phyloP scores from a whole-genome alignment of 2,113 vertebrate species.

The Desmodus rotundus region DNA sequence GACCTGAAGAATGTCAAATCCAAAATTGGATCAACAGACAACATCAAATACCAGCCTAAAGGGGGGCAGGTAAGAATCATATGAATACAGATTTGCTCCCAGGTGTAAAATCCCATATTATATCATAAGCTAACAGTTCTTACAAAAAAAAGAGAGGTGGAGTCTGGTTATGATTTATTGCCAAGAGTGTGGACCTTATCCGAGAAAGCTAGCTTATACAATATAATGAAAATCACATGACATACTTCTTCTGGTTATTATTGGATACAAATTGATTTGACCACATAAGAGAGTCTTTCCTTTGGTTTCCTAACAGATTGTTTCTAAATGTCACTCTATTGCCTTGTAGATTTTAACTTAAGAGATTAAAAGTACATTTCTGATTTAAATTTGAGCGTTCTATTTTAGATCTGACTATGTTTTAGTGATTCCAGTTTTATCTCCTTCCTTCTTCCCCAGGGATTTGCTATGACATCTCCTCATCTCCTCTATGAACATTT shows the following conservation, averaged over 20 bases:
- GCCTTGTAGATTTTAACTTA: background rate
- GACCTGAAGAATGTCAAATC: conserved; percentile 95
- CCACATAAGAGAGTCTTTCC: background rate
- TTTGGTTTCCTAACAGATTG: background rate
- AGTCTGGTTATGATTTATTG: background rate
- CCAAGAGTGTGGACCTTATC: background rate
- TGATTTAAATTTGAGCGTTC: background rate
- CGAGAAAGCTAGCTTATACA: background rate
- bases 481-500: too few species aligned
- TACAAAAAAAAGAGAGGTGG: background rate
- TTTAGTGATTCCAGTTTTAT: background rate
- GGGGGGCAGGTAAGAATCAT: conserved; percentile 90
- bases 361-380: conserved; percentile 1
- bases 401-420: background rate
- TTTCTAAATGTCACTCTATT: background rate
- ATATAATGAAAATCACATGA: background rate
- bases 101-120: background rate
- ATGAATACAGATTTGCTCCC: background rate
- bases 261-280: background rate
- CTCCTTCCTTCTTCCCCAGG: background rate
- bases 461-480: background rate
- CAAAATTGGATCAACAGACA: conserved; percentile 94
- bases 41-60: conserved; percentile 95
- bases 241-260: background rate
- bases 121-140: background rate